A percentile compares a stretch with the other conserved stretches of the same genome.
These are phyloP conservation scores for Xanthia icteritia DNA, from an alignment of 2,888 invertebrate genomes.

Conservation along the genomic window DNA sequence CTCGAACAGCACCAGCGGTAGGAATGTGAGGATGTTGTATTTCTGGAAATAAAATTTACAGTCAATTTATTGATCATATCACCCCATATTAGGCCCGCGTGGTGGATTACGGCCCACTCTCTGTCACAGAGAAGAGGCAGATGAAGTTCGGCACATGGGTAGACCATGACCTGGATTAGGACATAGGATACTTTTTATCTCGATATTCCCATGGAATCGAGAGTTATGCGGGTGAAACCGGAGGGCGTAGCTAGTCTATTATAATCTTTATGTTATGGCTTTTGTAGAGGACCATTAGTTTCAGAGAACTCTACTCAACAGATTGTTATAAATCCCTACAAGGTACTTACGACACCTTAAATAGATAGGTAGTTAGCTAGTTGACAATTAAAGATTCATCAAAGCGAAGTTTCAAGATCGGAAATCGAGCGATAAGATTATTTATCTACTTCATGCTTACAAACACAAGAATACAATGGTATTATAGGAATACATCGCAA, in stretches of 20 bases:
- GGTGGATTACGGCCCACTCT: too few relatives aligned
- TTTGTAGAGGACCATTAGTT: too few relatives aligned
- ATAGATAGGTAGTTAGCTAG: background rate
- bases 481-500: slow-evolving; percentile 13
- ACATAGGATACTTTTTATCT: too few relatives aligned
- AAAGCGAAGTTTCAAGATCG: background rate
- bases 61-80: background rate
- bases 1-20: slow-evolving; percentile 98
- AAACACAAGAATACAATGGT: slow-evolving; percentile 25
- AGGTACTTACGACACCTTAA: background rate
- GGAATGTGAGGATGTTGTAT: slow-evolving; percentile 97
- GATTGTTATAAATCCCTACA: too few relatives aligned
- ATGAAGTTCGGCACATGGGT: too few relatives aligned
- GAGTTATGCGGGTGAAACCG: too few relatives aligned
- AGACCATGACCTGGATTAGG: too few relatives aligned
- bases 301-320: background rate
- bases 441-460: slow-evolving; percentile 15
- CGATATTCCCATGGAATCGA: too few relatives aligned
- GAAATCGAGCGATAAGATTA: background rate
- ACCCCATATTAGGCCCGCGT: too few relatives aligned
- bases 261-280: too few relatives aligned
- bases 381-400: background rate
- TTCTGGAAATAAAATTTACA: slow-evolving; percentile 92
- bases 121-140: too few relatives aligned
- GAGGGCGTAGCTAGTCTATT: too few relatives aligned